Percentiles rank a stretch among this genome's conserved stretches.
Evolutionary conservation across 2,113 vertebrate species (phyloP).

Genomic region (Pontoporia blainvillei): DNA sequence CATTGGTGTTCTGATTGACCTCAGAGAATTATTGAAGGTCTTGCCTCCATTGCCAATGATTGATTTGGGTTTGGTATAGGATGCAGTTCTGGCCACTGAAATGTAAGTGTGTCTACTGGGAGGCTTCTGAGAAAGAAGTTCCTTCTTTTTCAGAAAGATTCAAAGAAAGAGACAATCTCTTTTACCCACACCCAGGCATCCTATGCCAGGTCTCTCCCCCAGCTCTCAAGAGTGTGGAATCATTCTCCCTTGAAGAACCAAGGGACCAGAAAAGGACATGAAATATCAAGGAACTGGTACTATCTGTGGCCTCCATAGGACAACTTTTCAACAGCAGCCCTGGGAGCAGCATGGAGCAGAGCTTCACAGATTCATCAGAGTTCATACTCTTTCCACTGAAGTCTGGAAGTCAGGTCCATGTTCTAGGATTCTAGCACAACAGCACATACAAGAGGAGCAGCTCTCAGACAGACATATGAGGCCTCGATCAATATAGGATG

Average conservation of each 20-base stretch:
- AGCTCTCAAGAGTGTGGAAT: background rate
- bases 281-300: background rate
- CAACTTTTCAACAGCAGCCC: background rate
- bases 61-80: background rate
- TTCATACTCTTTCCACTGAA: background rate
- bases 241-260: background rate
- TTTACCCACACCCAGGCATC: background rate
- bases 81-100: background rate
- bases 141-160: background rate
- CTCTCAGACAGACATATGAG: background rate
- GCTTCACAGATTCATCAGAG: background rate
- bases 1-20: background rate
- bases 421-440: background rate
- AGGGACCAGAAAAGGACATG: background rate
- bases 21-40: background rate
- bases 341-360: background rate
- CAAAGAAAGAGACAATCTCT: background rate
- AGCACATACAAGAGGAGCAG: background rate
- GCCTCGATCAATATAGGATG: background rate
- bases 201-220: background rate
- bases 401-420: background rate
- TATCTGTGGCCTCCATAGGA: rapidly evolving
- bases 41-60: background rate
- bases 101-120: background rate
- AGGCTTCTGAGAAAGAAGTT: background rate